Percentiles rank a stretch among this genome's conserved stretches.
phyloP scores from a whole-genome alignment of 2,797 vertebrate species.

The Glyptemys insculpta region DNA sequence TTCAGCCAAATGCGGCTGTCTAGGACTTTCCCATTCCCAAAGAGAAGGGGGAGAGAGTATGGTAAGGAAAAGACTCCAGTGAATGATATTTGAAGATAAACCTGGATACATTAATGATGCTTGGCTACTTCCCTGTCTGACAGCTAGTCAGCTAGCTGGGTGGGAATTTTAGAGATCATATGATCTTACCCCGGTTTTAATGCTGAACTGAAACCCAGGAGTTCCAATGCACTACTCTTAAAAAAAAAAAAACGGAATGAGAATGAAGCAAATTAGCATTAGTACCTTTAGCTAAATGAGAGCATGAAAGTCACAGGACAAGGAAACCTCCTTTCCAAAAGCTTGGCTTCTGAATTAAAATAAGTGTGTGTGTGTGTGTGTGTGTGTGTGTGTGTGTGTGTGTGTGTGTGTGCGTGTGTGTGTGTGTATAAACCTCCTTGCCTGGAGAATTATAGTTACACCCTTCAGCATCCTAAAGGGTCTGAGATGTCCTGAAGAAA shows the following conservation, averaged over 20 bases:
- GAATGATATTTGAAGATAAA: background rate
- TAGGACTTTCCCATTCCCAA: background rate
- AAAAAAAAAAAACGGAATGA: background rate
- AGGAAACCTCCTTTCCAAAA: background rate
- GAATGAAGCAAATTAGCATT: constrained; percentile 3
- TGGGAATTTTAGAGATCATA: background rate
- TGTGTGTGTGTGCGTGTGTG: background rate
- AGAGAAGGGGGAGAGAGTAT: background rate
- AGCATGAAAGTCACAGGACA: background rate
- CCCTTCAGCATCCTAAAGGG: background rate
- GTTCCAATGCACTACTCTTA: background rate
- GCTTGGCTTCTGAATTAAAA: background rate
- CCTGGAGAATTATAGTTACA: rapidly evolving
- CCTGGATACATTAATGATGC: background rate
- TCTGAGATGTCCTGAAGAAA: background rate
- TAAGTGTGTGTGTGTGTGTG: background rate
- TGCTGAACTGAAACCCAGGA: background rate
- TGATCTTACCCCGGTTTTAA: background rate
- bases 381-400: too few relatives aligned
- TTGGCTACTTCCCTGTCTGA: background rate
- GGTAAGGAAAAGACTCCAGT: background rate
- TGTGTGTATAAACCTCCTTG: background rate
- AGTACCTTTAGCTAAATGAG: background rate
- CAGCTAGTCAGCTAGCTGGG: rapidly evolving
- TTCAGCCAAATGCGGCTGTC: background rate